Conservation (phyloP, 2,113 vertebrate genomes). For the Zingel zingel region DNA sequence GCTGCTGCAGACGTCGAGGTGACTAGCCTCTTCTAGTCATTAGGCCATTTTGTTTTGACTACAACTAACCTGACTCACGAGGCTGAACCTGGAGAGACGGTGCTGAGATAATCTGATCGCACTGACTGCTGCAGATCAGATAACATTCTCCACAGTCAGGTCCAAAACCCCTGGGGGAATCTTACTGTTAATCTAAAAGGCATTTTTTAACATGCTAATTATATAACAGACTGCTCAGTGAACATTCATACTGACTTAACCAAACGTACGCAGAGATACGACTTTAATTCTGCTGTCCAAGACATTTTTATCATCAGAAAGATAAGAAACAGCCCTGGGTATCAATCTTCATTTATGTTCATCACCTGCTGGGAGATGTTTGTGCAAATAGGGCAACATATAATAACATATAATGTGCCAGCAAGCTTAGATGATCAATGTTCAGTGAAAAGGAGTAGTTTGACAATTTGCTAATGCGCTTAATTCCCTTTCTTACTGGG, state of each 20-base stretch:
- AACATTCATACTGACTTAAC: neutral
- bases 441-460: neutral
- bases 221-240: neutral
- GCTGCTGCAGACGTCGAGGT: slow-evolving; percentile 80
- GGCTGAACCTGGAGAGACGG: neutral
- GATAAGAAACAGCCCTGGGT: neutral
- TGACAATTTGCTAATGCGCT: neutral
- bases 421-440: neutral
- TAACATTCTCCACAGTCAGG: neutral
- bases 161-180: neutral
- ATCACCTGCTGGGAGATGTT: neutral
- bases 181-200: neutral
- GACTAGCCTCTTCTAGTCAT: slow-evolving; percentile 26
- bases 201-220: neutral
- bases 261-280: neutral
- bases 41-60: neutral
- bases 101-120: neutral
- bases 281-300: neutral
- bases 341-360: neutral
- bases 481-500: neutral
- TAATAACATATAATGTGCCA: neutral
- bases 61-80: neutral
- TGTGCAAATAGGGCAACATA: neutral
- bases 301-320: neutral
- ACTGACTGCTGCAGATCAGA: neutral